Base-by-base conservation (phyloP, 2,113 vertebrate species). In the Plecturocebus donacophilus region DNA sequence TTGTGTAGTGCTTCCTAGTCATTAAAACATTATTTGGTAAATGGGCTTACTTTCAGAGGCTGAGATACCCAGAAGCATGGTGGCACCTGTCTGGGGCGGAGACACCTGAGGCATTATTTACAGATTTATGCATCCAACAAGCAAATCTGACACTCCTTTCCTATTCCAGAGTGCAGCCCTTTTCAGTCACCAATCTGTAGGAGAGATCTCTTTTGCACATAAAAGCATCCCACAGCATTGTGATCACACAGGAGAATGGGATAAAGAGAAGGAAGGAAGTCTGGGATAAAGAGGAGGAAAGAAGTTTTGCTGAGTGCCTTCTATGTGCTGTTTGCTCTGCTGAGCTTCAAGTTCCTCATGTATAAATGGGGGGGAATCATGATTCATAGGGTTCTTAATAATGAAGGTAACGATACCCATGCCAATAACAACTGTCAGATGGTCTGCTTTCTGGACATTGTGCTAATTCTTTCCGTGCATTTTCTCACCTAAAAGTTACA, bases 21-120 rank as follows among this genome's bases (percentile, higher is more conserved):
- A 87, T 68, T 91, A 75, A 95, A 88, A 73, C 49, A 79, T 40
- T 77, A 91, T 88, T 98, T 94, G 40, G 76, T 32, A 94, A 81
- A 47, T 91, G 71, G 42, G 40, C 19, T 94, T 45, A 32, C 21
- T 82, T 38, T 82, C 61, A 54, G 82, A 88, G 52, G 68, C 23
- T 20, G 49, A 49, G 32, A 68, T 2, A 6, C 21, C 76, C 56
- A 75, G 61, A 90, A 80, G 82, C 49, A 3, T 5, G 11, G 9
- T 49, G 77, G 42, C 17, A 56, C 83, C 77, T 94, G 45, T 76
- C 54, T 90, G 38, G 42, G 40, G 70, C 38, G 8, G 58, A 76
- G 77, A 66, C 38, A 87, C 64, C 5, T 84, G 81, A 85, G 42
- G 38, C 49, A 52, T 56, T 30, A 58, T 27, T 64, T 70, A 82